A percentile compares a stretch with the other conserved stretches of the same genome.
Conservation (phyloP, 2,888 invertebrate species). For the Drosophila lacicola region DNA sequence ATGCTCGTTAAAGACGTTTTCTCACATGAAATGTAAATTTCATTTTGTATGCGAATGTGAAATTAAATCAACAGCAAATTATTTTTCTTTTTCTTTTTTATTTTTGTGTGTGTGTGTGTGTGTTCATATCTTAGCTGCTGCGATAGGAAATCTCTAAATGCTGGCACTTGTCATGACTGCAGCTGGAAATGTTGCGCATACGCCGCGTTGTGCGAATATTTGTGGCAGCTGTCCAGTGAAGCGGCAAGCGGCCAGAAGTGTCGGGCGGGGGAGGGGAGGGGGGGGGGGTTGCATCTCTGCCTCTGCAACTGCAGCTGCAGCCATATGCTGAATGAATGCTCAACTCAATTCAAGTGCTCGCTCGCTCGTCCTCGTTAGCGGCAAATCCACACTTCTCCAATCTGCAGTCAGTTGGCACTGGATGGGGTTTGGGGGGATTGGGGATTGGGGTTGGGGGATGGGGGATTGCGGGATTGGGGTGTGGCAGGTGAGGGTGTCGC, state of each 20-base stretch:
- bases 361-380: slow-evolving; percentile 25
- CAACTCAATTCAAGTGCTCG: slow-evolving; percentile 13
- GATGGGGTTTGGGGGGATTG: background rate
- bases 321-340: slow-evolving; percentile 17
- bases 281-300: background rate
- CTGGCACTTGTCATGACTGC: slow-evolving; percentile 35
- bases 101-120: background rate
- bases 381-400: slow-evolving; percentile 44
- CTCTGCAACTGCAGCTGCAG: background rate
- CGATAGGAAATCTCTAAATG: slow-evolving; percentile 30
- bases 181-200: slow-evolving; percentile 61
- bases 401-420: slow-evolving; percentile 19
- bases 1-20: slow-evolving; percentile 27
- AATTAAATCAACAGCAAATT: slow-evolving; percentile 66
- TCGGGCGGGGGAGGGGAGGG: background rate
- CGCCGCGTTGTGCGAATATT: slow-evolving; percentile 55
- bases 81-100: too few relatives aligned
- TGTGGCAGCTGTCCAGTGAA: slow-evolving; percentile 15
- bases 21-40: slow-evolving; percentile 54
- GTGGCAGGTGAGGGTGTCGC: too few relatives aligned
- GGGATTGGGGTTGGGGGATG: too few relatives aligned
- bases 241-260: slow-evolving; percentile 27
- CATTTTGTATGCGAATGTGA: slow-evolving; percentile 48
- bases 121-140: slow-evolving; percentile 1
- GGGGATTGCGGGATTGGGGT: too few relatives aligned